A percentile compares a stretch with the other conserved stretches of the same genome.
Evolutionary conservation across 2,888 invertebrate species (phyloP).

Genomic region (Phorcus lineatus): DNA sequence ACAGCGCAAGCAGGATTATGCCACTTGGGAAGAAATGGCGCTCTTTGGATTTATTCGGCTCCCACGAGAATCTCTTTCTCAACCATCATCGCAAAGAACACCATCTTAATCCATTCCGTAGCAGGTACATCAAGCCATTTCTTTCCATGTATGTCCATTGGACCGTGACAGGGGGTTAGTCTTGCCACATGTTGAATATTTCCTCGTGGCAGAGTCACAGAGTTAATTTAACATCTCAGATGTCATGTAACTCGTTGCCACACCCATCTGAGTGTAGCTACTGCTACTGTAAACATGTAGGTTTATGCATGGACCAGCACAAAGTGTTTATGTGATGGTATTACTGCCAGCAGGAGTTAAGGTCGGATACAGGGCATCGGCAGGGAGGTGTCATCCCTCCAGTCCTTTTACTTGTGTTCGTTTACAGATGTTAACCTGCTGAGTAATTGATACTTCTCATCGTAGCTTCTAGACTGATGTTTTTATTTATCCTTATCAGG

Average conservation of each 20-base stretch:
- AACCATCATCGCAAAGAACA: background rate
- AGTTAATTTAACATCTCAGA: too few species aligned
- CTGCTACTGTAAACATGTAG: too few species aligned
- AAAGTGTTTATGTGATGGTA: too few species aligned
- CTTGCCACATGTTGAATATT: background rate
- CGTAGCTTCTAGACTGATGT: too few species aligned
- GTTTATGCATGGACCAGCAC: too few species aligned
- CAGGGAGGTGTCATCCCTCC: background rate
- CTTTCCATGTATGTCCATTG: background rate
- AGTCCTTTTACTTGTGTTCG: background rate
- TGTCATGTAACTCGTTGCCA: too few species aligned
- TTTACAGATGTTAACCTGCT: background rate
- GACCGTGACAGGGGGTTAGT: background rate
- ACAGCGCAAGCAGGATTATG: slow-evolving; percentile 34
- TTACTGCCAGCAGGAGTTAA: background rate
- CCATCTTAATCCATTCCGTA: slow-evolving; percentile 7
- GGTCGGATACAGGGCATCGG: background rate
- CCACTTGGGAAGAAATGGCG: slow-evolving; percentile 63
- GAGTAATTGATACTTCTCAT: too few species aligned
- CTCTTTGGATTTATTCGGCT: slow-evolving; percentile 61
- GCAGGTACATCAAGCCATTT: background rate
- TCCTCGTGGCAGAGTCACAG: background rate
- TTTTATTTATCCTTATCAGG: too few species aligned
- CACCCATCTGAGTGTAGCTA: too few species aligned
- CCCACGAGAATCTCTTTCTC: slow-evolving; percentile 3